Conservation (phyloP, 2,797 vertebrate species). For the Gymnoscopelus microlampas region DNA sequence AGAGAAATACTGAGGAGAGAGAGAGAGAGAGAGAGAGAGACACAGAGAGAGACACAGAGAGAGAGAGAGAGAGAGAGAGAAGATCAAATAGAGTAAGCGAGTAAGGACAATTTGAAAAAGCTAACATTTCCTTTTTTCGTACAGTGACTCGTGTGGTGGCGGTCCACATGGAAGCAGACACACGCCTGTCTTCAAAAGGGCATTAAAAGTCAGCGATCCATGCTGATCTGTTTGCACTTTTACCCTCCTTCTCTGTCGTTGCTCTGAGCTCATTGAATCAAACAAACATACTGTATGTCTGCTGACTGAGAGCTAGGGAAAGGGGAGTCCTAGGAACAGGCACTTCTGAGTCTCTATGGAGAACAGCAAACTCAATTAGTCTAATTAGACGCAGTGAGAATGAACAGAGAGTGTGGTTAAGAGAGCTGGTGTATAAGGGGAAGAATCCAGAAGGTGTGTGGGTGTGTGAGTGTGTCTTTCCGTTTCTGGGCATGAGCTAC, state of each 20-base stretch:
- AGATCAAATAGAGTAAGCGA: conserved; percentile 51
- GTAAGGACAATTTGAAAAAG: conserved; percentile 38
- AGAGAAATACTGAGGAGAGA: not conserved
- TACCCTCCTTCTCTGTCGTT: conserved; percentile 14
- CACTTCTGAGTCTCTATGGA: conserved; percentile 26
- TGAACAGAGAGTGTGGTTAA: conserved; percentile 27
- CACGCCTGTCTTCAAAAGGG: conserved; percentile 5
- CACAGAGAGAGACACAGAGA: not conserved
- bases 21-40: not conserved
- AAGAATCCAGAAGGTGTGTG: conserved; percentile 25
- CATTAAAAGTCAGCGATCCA: not conserved
- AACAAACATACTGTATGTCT: conserved; percentile 42
- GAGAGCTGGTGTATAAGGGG: conserved; percentile 12
- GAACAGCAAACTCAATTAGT: conserved; percentile 63
- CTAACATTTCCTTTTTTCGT: conserved; percentile 33
- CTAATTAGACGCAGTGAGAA: conserved; percentile 55
- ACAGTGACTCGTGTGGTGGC: conserved; percentile 22
- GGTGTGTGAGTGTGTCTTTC: not conserved
- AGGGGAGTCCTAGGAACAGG: conserved; percentile 5
- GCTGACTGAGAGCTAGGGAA: not conserved
- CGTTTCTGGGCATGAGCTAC: not conserved
- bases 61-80: not conserved
- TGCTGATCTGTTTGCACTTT: conserved; percentile 29
- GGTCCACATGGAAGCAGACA: conserved; percentile 27
- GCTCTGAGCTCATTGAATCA: conserved; percentile 23